Percentiles rank a stretch among this genome's conserved stretches.
These are phyloP conservation scores for Coenonympha arcania DNA, from an alignment of 2,888 invertebrate species.

Conservation along the genomic window DNA sequence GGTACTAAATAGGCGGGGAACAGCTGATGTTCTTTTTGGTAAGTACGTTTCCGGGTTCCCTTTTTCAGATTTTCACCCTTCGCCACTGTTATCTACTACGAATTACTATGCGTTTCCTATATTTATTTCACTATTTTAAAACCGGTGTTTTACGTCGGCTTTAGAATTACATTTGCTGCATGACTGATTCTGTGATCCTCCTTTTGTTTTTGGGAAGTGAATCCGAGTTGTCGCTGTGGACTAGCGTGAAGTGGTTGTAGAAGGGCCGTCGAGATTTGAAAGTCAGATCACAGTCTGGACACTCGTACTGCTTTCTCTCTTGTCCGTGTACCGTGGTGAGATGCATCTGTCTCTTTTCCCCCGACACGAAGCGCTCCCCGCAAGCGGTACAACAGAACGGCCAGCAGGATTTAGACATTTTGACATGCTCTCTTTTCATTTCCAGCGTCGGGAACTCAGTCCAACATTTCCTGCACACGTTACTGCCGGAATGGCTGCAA, in stretches of 20 bases:
- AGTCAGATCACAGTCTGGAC: constrained; percentile 48
- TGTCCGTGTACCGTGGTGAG: constrained; percentile 42
- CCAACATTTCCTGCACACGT: constrained; percentile 56
- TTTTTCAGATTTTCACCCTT: too few relatives aligned
- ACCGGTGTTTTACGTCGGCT: constrained; percentile 62
- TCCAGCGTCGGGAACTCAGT: constrained; percentile 44
- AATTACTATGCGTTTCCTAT: too few relatives aligned
- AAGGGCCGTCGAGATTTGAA: constrained; percentile 46
- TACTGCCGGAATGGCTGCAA: constrained; percentile 46
- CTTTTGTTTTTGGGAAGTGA: constrained; percentile 40
- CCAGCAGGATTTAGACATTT: constrained; percentile 47
- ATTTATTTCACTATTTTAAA: too few relatives aligned
- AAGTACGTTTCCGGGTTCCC: too few relatives aligned
- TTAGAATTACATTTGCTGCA: constrained; percentile 67
- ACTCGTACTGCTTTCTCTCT: constrained; percentile 41
- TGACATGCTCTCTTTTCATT: constrained; percentile 46
- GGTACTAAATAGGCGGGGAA: too few relatives aligned
- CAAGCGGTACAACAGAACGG: constrained; percentile 50
- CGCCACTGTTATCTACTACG: too few relatives aligned
- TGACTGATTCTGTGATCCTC: constrained; percentile 65
- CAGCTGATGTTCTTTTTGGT: too few relatives aligned
- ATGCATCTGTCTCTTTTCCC: constrained; percentile 55
- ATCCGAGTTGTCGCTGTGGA: constrained; percentile 53
- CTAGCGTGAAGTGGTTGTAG: constrained; percentile 50
- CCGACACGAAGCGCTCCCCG: constrained; percentile 54